Evolutionary conservation across 2,113 vertebrate species (phyloP), one percentile per base, ranked within the genome.

Genomic region (Cyprinus carpio): DNA sequence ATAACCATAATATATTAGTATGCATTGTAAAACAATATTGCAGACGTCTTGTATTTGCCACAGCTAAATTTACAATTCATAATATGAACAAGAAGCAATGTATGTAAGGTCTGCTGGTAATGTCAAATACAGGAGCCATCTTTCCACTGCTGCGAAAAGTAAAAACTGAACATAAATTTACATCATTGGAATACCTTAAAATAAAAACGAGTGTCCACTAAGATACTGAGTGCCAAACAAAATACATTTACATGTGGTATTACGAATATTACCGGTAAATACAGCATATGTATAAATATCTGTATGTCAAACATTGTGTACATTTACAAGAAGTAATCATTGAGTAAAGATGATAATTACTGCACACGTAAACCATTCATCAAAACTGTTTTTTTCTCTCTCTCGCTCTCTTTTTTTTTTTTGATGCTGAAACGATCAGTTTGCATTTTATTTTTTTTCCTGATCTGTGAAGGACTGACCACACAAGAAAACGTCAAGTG

Each of bases 1-100:
- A 98, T 97, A 97, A 97, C 97, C 96, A 95, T 97, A 98, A 99
- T 99, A 99, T 99, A 99, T 99, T 99, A 99, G 98, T 99, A 99
- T 95, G 95, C 96, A 97, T 96, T 92, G 96, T 96, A 96, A 96
- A 96, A 97, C 94, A 96, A 94, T 94, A 95, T 94, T 77, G 94
- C 95, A 96, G 96, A 95, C 91, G 93, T 92, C 93, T 93, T 93
- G 96, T 96, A 94, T 94, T 94, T 93, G 93, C 94, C 95, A 94
- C 92, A 95, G 95, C 95, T 96, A 96, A 96, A 96, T 97, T 97
- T 98, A 97, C 97, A 97, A 92, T 97, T 97, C 95, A 94, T 96
- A 95, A 95, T 94, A 95, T 95, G 94, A 97, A 95, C 95, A 97
- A 95, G 95, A 96, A 92, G 91, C 89, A 91, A 92, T 67, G 91